Conservation (phyloP, 2,797 vertebrate genomes). For the Prunella strophiata region DNA sequence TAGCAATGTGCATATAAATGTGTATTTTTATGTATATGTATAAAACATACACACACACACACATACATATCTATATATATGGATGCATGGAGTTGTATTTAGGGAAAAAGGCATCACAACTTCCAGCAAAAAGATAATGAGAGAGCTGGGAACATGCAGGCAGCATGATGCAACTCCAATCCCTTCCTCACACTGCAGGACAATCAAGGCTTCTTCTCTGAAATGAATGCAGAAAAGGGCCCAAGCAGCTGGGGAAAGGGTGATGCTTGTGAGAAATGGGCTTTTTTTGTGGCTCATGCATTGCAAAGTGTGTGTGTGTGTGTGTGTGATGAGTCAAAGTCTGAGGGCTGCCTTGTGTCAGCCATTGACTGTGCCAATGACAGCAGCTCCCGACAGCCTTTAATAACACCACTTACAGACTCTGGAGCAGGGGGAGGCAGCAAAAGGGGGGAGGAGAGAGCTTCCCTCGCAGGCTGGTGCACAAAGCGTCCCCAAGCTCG, state of each 20-base stretch:
- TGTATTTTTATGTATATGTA: neutral
- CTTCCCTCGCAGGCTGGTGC: neutral
- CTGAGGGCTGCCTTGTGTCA: constrained; percentile 62
- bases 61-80: neutral
- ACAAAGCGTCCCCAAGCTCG: neutral
- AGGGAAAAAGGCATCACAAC: neutral
- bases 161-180: neutral
- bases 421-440: neutral
- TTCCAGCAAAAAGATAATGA: neutral
- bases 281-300: neutral
- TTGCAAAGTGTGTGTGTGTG: neutral
- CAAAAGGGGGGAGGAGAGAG: neutral
- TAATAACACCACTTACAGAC: constrained; percentile 36
- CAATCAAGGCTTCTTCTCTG: constrained; percentile 2
- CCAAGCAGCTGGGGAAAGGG: constrained; percentile 27
- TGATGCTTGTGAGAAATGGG: neutral
- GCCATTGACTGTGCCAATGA: constrained; percentile 47
- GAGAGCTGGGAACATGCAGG: neutral
- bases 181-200: neutral
- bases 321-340: constrained; percentile 56
- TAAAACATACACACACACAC: neutral
- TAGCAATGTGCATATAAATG: neutral
- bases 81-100: neutral
- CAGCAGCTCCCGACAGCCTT: constrained; percentile 47
- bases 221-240: neutral